Conservation (phyloP, 1,140 invertebrate genomes). For the Solenopsis fugax region DNA sequence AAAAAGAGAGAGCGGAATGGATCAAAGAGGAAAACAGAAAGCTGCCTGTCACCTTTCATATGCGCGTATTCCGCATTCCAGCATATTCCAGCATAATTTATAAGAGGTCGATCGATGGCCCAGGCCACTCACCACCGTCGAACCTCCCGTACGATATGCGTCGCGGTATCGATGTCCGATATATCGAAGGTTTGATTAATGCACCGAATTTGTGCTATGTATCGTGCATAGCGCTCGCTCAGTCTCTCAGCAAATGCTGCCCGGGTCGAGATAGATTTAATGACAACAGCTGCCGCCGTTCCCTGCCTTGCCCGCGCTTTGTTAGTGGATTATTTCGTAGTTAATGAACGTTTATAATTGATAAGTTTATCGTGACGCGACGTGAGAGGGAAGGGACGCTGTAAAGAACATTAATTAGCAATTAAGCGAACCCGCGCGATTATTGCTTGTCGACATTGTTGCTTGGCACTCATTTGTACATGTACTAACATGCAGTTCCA, state of each 20-base stretch:
- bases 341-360: constrained; percentile 60
- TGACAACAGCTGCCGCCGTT: constrained; percentile 50
- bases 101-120: constrained; percentile 32
- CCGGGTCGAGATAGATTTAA: constrained; percentile 52
- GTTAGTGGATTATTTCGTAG: constrained; percentile 44
- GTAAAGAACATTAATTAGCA: constrained; percentile 48
- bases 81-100: constrained; percentile 47
- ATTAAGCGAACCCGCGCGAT: neutral
- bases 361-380: constrained; percentile 44
- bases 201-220: constrained; percentile 53
- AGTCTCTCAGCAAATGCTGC: constrained; percentile 28
- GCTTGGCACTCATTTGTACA: neutral
- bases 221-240: constrained; percentile 18
- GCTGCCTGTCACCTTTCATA: neutral
- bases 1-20: neutral
- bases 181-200: constrained; percentile 57
- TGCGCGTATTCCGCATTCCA: neutral
- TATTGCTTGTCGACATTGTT: neutral
- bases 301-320: neutral
- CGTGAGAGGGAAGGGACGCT: neutral
- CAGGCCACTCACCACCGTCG: neutral
- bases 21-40: neutral
- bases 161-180: constrained; percentile 59
- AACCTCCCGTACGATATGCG: neutral
- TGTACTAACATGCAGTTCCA: neutral